A percentile compares a stretch with the other conserved stretches of the same genome.
phyloP scores from a whole-genome alignment of 2,113 vertebrate species.

The Acrocephalus kingi region DNA sequence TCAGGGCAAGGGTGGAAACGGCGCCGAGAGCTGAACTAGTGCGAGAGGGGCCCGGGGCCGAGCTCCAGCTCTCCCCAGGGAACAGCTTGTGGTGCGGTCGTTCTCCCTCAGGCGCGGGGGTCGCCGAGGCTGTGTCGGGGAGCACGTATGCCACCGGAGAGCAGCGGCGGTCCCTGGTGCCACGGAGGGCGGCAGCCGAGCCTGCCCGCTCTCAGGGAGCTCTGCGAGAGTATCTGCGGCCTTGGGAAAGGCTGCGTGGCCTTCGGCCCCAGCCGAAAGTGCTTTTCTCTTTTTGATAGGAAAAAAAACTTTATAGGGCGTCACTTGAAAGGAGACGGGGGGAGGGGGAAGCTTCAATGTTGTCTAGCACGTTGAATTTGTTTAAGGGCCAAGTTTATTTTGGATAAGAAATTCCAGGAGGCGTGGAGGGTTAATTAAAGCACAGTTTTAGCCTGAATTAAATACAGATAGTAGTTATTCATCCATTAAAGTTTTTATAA shows the following conservation, averaged over 20 bases:
- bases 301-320: slow-evolving; percentile 34
- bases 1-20: background rate
- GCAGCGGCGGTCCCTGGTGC: background rate
- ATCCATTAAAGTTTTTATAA: slow-evolving; percentile 61
- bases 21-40: background rate
- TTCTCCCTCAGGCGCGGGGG: background rate
- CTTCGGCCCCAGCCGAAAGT: background rate
- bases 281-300: background rate
- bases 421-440: slow-evolving; percentile 65
- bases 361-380: slow-evolving; percentile 69
- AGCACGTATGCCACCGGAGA: background rate
- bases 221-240: background rate
- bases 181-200: background rate
- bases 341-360: slow-evolving; percentile 60
- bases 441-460: slow-evolving; percentile 62
- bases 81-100: background rate
- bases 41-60: background rate
- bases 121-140: background rate
- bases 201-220: background rate
- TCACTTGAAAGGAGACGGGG: slow-evolving; percentile 46
- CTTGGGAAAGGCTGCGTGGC: background rate
- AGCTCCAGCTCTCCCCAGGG: background rate
- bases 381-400: slow-evolving; percentile 69
- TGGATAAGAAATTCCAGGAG: slow-evolving; percentile 62
- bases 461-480: slow-evolving; percentile 57